Percentiles rank a stretch among this genome's conserved stretches.
These are phyloP conservation scores for Peromyscus leucopus DNA, from an alignment of 2,113 vertebrate genomes.

Conservation along the genomic window DNA sequence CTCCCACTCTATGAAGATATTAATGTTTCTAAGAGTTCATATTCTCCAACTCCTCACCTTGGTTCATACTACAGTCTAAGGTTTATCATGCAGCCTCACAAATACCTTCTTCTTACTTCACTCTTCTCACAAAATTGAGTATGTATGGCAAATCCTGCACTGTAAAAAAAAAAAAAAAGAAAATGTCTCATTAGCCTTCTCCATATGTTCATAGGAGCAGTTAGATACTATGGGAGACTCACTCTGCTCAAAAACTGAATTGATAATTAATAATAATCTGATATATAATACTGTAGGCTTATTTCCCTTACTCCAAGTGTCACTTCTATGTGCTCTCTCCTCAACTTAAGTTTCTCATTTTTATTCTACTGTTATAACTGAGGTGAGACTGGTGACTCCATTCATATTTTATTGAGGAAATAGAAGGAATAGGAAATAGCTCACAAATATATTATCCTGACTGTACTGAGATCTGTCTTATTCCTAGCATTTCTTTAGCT, in stretches of 20 bases:
- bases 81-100: background rate
- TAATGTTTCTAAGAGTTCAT: background rate
- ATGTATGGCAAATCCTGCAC: background rate
- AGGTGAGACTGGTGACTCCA: background rate
- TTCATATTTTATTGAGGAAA: slow-evolving; percentile 7
- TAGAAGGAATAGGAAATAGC: background rate
- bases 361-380: background rate
- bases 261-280: too few species aligned
- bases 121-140: background rate
- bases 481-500: background rate
- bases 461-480: background rate
- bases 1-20: background rate
- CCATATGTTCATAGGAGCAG: background rate
- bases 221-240: background rate
- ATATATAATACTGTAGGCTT: background rate
- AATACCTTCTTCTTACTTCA: background rate
- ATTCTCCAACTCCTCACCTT: background rate
- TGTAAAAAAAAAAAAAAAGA: background rate
- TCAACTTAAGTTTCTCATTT: background rate
- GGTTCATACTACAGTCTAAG: background rate
- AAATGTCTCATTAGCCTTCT: background rate
- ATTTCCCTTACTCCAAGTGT: background rate
- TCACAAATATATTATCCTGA: background rate
- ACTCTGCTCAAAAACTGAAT: background rate
- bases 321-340: background rate